These are phyloP conservation scores for Caenorhabditis tropicalis DNA, from an alignment of 1,140 invertebrate species.

Conservation along the genomic window DNA sequence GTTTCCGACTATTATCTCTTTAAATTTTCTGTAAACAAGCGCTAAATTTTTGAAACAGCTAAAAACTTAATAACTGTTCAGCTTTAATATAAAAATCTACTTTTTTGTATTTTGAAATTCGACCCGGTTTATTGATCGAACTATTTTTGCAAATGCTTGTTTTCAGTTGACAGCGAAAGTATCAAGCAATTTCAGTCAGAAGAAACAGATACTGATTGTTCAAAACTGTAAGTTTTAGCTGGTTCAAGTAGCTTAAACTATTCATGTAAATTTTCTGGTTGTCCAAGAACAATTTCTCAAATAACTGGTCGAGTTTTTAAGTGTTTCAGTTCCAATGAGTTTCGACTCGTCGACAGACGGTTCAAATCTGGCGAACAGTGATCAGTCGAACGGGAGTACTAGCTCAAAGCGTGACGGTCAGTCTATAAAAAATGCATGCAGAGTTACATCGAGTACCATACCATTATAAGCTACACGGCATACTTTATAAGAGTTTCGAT, in stretches of 20 bases:
- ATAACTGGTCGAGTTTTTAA: too few relatives aligned
- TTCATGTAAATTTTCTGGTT: too few relatives aligned
- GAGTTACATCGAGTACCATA: background rate
- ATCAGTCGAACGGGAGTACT: conserved; percentile 1
- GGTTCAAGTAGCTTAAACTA: too few relatives aligned
- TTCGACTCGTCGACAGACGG: conserved; percentile 37
- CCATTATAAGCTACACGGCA: too few relatives aligned
- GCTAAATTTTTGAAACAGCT: too few relatives aligned
- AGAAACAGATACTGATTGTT: background rate
- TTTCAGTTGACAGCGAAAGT: conserved; percentile 22
- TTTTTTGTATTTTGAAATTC: too few relatives aligned
- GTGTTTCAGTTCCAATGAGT: conserved; percentile 24
- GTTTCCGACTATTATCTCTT: background rate
- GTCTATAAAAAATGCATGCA: background rate
- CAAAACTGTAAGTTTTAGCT: background rate
- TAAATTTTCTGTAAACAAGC: too few relatives aligned
- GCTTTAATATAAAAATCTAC: too few relatives aligned
- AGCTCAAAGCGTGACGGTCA: background rate
- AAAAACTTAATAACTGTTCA: too few relatives aligned
- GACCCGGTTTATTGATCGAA: background rate
- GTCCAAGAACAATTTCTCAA: too few relatives aligned
- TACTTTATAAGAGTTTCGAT: too few relatives aligned
- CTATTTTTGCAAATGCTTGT: background rate
- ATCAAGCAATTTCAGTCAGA: background rate
- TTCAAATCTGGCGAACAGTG: conserved; percentile 31